A percentile compares a stretch with the other conserved stretches of the same genome.
Evolutionary conservation across 1,140 invertebrate species (phyloP).

Genomic region (Drosophila setifemur): DNA sequence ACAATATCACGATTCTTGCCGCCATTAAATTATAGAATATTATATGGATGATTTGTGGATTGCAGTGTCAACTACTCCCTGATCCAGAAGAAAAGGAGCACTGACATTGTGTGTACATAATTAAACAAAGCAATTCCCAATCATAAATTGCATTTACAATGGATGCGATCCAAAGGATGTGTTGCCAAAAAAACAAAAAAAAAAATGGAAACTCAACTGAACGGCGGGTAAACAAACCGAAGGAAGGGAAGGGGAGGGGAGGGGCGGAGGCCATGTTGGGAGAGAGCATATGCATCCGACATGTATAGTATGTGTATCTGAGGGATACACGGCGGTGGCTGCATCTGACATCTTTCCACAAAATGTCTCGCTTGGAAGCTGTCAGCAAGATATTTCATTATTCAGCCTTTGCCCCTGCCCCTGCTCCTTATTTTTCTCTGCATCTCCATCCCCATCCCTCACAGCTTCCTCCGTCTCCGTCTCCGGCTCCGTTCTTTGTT

Average conservation of each 20-base stretch:
- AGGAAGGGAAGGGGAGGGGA: neutral
- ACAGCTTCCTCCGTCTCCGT: neutral
- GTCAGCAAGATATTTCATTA: constrained; percentile 53
- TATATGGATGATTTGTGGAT: neutral
- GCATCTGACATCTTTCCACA: constrained; percentile 51
- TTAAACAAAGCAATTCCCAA: constrained; percentile 29
- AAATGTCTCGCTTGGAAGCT: constrained; percentile 67
- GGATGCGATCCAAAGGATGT: constrained; percentile 14
- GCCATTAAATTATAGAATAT: constrained; percentile 10
- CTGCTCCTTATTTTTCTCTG: neutral
- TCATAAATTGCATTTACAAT: constrained; percentile 47
- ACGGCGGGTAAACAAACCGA: constrained; percentile 23
- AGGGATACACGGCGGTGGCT: constrained; percentile 28
- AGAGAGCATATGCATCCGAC: constrained; percentile 39
- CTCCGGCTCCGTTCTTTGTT: constrained; percentile 52
- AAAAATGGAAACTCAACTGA: constrained; percentile 8
- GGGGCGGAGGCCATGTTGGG: constrained; percentile 56
- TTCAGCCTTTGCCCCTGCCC: constrained; percentile 1
- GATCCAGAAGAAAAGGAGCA: constrained; percentile 21
- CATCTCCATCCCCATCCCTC: neutral
- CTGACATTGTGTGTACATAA: constrained; percentile 46
- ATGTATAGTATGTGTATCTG: constrained; percentile 15
- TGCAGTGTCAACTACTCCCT: constrained; percentile 14
- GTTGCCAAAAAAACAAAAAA: constrained; percentile 19
- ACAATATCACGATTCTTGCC: constrained; percentile 12